Evolutionary conservation across 2,113 vertebrate species (phyloP).

Genomic region (cattle (Bos taurus)): DNA sequence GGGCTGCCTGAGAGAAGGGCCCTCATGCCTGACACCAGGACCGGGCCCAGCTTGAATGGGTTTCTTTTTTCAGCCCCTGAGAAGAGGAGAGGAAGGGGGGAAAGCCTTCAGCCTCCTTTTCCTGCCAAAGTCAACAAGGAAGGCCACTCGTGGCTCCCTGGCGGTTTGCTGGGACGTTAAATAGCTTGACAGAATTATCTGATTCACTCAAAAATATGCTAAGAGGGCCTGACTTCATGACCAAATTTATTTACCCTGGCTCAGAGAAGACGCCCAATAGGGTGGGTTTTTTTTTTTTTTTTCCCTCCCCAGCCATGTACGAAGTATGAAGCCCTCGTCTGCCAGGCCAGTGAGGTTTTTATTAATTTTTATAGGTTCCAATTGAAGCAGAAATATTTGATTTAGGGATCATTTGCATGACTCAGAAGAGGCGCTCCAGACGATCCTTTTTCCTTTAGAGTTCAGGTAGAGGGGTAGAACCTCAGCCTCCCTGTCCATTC

Average conservation of each 20-base stretch:
- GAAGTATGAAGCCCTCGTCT: constrained; percentile 51
- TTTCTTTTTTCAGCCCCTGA: constrained; percentile 59
- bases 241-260: constrained; percentile 97
- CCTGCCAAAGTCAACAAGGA: constrained; percentile 94
- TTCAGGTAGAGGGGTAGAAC: constrained; percentile 66
- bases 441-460: constrained; percentile 43
- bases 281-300: constrained; percentile 23
- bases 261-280: constrained; percentile 53
- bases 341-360: constrained; percentile 67
- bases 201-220: constrained; percentile 90
- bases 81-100: constrained; percentile 55
- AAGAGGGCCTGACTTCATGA: constrained; percentile 95
- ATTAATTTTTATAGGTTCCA: constrained; percentile 72
- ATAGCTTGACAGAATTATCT: constrained; percentile 98
- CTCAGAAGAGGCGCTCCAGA: constrained; percentile 52
- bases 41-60: constrained; percentile 87
- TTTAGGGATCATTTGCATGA: constrained; percentile 63
- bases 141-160: constrained; percentile 89
- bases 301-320: neutral
- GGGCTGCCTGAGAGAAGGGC: constrained; percentile 80
- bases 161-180: constrained; percentile 92
- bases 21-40: constrained; percentile 83
- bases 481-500: constrained; percentile 39
- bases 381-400: constrained; percentile 66
- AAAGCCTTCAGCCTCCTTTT: constrained; percentile 71